Percentiles rank a stretch among this genome's conserved stretches.
These are phyloP conservation scores for Tetraodon nigroviridis DNA, from an alignment of 2,113 vertebrate genomes.

Conservation along the genomic window DNA sequence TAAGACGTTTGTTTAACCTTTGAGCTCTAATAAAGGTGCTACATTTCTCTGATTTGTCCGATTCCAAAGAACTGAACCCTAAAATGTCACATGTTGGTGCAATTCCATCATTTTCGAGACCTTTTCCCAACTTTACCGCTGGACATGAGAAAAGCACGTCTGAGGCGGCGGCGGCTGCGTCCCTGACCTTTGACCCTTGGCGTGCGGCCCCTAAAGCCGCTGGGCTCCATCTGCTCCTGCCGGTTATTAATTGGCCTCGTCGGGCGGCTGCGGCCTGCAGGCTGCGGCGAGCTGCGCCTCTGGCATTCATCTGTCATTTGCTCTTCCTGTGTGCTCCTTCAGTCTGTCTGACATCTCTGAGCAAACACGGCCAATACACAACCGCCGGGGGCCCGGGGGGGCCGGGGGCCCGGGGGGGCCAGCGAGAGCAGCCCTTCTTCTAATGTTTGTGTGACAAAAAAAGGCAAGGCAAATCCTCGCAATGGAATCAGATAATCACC, in stretches of 20 bases:
- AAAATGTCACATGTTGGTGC: too few relatives aligned
- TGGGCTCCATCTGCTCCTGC: neutral
- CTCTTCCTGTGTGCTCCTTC: slow-evolving; percentile 73
- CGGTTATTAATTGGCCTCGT: slow-evolving; percentile 37
- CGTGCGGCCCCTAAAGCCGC: too few relatives aligned
- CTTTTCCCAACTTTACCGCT: too few relatives aligned
- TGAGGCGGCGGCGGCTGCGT: too few relatives aligned
- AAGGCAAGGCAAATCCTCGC: slow-evolving; percentile 82
- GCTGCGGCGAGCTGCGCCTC: slow-evolving; percentile 37
- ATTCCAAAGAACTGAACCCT: too few relatives aligned
- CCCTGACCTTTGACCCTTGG: too few relatives aligned
- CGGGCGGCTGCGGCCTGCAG: neutral
- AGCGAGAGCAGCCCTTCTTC: slow-evolving; percentile 71
- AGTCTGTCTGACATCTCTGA: slow-evolving; percentile 80
- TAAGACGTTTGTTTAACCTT: too few relatives aligned
- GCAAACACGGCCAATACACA: slow-evolving; percentile 79
- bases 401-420: slow-evolving; percentile 50
- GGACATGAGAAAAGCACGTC: too few relatives aligned
- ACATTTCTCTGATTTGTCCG: too few relatives aligned
- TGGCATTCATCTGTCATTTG: slow-evolving; percentile 74
- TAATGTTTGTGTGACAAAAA: slow-evolving; percentile 87
- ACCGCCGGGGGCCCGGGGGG: slow-evolving; percentile 18
- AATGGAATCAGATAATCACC: slow-evolving; percentile 86
- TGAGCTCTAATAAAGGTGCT: too few relatives aligned
- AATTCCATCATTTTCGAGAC: too few relatives aligned